These are phyloP conservation scores for Hydrocynus forskahlii DNA, from an alignment of 2,797 vertebrate species.

Conservation along the genomic window DNA sequence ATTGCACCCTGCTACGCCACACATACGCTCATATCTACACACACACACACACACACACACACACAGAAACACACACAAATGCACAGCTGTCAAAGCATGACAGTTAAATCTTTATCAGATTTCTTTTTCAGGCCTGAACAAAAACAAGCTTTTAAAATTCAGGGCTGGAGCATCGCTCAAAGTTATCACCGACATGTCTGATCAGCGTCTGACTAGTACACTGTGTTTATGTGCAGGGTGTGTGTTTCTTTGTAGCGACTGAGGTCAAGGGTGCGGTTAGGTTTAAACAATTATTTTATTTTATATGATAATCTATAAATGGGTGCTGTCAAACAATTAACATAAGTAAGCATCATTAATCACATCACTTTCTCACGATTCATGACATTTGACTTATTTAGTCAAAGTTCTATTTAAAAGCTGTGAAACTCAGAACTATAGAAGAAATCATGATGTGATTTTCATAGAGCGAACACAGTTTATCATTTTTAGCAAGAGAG, in stretches of 20 bases:
- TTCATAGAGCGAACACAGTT: too few relatives aligned
- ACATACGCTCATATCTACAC: background rate
- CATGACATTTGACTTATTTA: too few relatives aligned
- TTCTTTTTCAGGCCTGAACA: background rate
- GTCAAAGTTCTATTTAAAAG: too few relatives aligned
- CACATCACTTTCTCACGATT: too few relatives aligned
- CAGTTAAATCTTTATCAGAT: conserved; percentile 7
- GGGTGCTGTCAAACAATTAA: too few relatives aligned
- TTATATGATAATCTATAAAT: too few relatives aligned
- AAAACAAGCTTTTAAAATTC: background rate
- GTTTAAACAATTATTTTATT: too few relatives aligned
- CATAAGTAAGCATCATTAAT: too few relatives aligned
- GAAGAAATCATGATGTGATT: too few relatives aligned
- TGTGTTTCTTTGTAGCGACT: background rate
- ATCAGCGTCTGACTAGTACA: background rate
- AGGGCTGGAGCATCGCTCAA: background rate
- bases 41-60: background rate
- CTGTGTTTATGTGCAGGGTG: background rate
- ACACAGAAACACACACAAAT: background rate
- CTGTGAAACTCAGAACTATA: too few relatives aligned
- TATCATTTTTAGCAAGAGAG: too few relatives aligned
- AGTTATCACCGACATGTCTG: background rate
- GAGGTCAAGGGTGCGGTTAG: background rate
- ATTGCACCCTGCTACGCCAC: background rate
- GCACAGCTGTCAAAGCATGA: background rate